phyloP scores from a whole-genome alignment of 2,888 invertebrate genomes.

The Parnassius mnemosyne region DNA sequence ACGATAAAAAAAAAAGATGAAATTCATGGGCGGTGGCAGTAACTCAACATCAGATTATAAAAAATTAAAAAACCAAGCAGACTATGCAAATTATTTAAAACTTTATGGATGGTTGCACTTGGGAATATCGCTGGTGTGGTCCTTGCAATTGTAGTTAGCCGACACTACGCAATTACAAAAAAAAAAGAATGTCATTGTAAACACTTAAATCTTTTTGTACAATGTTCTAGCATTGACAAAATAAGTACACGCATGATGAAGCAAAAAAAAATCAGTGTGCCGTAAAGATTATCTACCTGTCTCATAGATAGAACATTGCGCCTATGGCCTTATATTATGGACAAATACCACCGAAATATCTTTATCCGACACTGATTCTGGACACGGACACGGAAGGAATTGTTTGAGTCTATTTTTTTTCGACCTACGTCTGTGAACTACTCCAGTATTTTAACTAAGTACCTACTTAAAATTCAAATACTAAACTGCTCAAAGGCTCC shows the following conservation, averaged over 20 bases:
- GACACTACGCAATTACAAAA: conserved; percentile 1
- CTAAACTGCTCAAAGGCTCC: no score
- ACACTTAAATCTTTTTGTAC: background rate
- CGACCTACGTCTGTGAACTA: no score
- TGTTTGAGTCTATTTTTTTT: no score
- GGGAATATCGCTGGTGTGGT: conserved; percentile 10
- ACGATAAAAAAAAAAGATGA: no score
- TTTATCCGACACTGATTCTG: background rate
- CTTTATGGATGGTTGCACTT: no score
- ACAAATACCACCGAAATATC: conserved; percentile 3
- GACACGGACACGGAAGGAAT: background rate
- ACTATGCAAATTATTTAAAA: no score
- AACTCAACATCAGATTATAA: no score
- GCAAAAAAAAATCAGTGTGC: conserved; percentile 3
- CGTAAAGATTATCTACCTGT: conserved; percentile 7
- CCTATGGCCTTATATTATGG: background rate
- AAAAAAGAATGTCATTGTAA: conserved; percentile 5
- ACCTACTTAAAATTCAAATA: no score
- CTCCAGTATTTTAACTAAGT: no score
- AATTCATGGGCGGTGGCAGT: no score
- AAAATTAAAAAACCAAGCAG: no score
- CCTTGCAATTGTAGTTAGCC: background rate
- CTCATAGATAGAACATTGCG: background rate
- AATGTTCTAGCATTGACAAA: conserved; percentile 17
- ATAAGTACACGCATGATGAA: conserved; percentile 13